Evolutionary conservation across 2,797 vertebrate species (phyloP).

Genomic region (Pelochelys cantorii): DNA sequence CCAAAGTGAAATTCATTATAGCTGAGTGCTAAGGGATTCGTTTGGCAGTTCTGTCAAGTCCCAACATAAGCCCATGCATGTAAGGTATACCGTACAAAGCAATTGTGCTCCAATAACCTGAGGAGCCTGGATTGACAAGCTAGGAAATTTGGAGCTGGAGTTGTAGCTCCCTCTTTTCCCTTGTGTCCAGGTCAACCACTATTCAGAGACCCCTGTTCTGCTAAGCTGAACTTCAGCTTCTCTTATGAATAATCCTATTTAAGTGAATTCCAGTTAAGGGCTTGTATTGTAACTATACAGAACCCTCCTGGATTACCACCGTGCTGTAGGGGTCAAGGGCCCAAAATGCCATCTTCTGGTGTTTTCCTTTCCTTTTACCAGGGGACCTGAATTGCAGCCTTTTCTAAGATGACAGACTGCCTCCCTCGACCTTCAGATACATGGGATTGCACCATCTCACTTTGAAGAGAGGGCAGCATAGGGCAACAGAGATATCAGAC

Average conservation of each 20-base stretch:
- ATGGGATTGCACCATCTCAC: constrained; percentile 46
- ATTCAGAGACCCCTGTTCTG: background rate
- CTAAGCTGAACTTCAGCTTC: background rate
- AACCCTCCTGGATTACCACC: background rate
- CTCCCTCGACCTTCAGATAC: constrained; percentile 59
- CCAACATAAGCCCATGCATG: background rate
- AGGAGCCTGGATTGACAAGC: background rate
- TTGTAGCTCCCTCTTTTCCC: background rate
- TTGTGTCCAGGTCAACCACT: background rate
- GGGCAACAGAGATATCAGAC: constrained; percentile 45
- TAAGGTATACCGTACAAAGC: background rate
- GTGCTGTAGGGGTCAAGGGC: constrained; percentile 21
- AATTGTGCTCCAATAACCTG: background rate
- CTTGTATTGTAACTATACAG: constrained; percentile 20
- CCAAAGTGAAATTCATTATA: background rate
- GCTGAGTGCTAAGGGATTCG: background rate
- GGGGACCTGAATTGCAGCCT: constrained; percentile 38
- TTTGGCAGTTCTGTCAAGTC: background rate
- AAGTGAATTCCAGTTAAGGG: constrained; percentile 28
- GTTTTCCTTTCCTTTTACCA: constrained; percentile 20
- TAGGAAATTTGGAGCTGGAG: background rate
- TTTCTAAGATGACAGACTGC: constrained; percentile 45
- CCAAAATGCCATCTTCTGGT: constrained; percentile 13
- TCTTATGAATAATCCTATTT: background rate
- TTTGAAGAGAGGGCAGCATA: constrained; percentile 47